phyloP scores from a whole-genome alignment of 2,888 invertebrate species.

The Eurois occulta region DNA sequence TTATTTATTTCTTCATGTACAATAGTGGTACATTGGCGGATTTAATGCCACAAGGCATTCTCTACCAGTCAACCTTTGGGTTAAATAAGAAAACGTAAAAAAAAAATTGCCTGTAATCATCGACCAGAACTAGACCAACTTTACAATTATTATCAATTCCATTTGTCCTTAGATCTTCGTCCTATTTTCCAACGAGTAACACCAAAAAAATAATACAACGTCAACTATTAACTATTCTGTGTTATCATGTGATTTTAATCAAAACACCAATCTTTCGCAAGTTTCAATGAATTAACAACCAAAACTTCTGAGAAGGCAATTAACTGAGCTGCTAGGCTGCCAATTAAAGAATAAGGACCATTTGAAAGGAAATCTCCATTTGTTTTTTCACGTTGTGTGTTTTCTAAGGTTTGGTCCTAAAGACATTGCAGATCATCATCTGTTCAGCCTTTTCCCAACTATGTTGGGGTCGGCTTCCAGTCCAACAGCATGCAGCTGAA shows the following conservation, averaged over 20 bases:
- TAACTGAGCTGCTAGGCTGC: slow-evolving; percentile 15
- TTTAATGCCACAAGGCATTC: no score
- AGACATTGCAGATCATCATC: no score
- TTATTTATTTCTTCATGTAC: no score
- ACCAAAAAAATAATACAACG: not conserved
- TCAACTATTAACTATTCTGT: not conserved
- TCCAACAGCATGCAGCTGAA: no score
- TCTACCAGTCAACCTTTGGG: no score
- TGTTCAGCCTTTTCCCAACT: no score
- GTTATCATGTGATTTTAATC: slow-evolving; percentile 14
- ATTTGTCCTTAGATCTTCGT: not conserved
- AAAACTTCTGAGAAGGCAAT: slow-evolving; percentile 29
- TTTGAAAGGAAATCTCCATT: slow-evolving; percentile 33
- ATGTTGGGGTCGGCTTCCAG: no score
- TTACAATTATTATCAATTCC: not conserved
- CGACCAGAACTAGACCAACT: not conserved
- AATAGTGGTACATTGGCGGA: no score
- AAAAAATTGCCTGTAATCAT: not conserved
- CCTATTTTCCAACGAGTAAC: not conserved
- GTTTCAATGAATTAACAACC: slow-evolving; percentile 3
- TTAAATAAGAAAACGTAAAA: no score
- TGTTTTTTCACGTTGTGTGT: no score
- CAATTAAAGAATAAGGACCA: slow-evolving; percentile 44
- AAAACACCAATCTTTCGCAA: slow-evolving; percentile 1
- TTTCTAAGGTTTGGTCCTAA: no score